These are phyloP conservation scores for Drosophila barbarae DNA, from an alignment of 2,888 invertebrate species.

Conservation along the genomic window DNA sequence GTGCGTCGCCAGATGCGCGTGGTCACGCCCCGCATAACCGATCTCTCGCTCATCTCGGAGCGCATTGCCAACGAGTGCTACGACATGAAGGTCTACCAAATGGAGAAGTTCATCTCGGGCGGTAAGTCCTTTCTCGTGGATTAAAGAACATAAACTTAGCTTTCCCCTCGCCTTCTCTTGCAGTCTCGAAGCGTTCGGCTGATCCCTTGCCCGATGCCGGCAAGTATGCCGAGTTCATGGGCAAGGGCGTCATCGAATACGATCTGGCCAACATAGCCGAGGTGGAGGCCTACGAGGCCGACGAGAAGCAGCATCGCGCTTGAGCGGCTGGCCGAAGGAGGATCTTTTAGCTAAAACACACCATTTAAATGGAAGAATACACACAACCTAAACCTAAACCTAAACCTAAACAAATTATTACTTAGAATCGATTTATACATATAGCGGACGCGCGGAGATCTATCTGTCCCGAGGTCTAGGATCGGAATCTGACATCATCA, in stretches of 20 bases:
- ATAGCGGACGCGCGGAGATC: slow-evolving; percentile 18
- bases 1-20: slow-evolving; percentile 89
- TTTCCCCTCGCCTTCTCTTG: slow-evolving; percentile 9
- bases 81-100: slow-evolving; percentile 85
- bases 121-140: slow-evolving; percentile 81
- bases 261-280: slow-evolving; percentile 86
- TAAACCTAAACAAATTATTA: slow-evolving; percentile 33
- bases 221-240: slow-evolving; percentile 89
- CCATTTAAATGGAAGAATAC: slow-evolving; percentile 30
- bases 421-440: slow-evolving; percentile 61
- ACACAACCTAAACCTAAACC: slow-evolving; percentile 25
- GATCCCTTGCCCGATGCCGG: slow-evolving; percentile 79
- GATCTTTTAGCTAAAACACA: slow-evolving; percentile 39
- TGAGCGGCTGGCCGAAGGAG: slow-evolving; percentile 30
- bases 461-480: slow-evolving; percentile 29
- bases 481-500: slow-evolving; percentile 22
- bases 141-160: slow-evolving; percentile 19
- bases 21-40: slow-evolving; percentile 85
- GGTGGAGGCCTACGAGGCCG: slow-evolving; percentile 80
- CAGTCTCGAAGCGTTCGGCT: slow-evolving; percentile 84
- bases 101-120: slow-evolving; percentile 84
- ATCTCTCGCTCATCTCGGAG: slow-evolving; percentile 83
- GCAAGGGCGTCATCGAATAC: slow-evolving; percentile 86
- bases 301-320: slow-evolving; percentile 42
- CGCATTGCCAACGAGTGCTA: slow-evolving; percentile 87